phyloP scores from a whole-genome alignment of 2,113 vertebrate species.

The Meriones unguiculatus region DNA sequence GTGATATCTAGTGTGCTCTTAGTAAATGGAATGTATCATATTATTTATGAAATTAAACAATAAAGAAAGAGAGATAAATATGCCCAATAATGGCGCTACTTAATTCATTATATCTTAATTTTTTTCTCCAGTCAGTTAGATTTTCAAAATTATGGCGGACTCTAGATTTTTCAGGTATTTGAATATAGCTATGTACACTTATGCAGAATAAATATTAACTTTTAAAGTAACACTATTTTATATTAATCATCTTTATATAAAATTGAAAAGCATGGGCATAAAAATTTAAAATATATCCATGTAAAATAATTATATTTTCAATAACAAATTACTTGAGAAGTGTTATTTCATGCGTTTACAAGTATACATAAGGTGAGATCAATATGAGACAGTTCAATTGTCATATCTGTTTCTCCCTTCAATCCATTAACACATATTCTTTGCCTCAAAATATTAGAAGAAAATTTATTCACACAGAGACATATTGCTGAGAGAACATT shows the following conservation, averaged over 20 bases:
- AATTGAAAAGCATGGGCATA: not conserved
- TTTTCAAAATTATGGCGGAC: not conserved
- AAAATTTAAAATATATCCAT: constrained; percentile 14
- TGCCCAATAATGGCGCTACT: not conserved
- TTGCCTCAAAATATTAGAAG: constrained; percentile 24
- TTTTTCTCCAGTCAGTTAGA: not conserved
- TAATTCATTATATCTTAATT: not conserved
- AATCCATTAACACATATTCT: not conserved
- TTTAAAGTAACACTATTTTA: not conserved
- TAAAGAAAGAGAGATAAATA: not conserved
- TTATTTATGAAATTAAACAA: constrained; percentile 24
- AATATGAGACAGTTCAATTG: not conserved
- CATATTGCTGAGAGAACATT: not conserved
- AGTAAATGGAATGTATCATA: constrained; percentile 4
- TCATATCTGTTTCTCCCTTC: not conserved
- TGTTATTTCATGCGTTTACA: not conserved
- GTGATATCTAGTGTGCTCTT: not conserved
- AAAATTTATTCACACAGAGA: constrained; percentile 4
- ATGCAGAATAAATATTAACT: not conserved
- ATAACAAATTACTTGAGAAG: not conserved
- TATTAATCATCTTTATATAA: not conserved
- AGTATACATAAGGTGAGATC: not conserved
- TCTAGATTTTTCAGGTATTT: not conserved
- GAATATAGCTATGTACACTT: not conserved
- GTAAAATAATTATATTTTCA: constrained; percentile 25